A percentile compares a stretch with the other conserved stretches of the same genome.
Conservation (phyloP, 1,140 invertebrate species). For the Chlorops oryzae region DNA sequence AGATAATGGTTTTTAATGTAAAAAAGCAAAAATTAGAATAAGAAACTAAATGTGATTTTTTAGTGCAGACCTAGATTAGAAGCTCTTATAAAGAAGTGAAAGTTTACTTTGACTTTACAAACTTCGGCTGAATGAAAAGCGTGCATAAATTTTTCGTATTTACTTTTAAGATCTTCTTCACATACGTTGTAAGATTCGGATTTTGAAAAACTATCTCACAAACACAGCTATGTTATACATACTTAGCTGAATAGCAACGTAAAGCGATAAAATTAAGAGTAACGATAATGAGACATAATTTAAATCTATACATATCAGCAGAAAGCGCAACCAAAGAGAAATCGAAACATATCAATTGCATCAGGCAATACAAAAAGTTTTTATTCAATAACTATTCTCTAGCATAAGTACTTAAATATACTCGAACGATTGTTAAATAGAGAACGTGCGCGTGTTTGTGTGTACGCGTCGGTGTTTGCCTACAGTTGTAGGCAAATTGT, state of each 20-base stretch:
- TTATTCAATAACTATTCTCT: too few relatives aligned
- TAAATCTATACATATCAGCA: slow-evolving; percentile 5
- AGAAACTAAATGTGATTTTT: slow-evolving; percentile 48
- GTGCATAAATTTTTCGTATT: slow-evolving; percentile 34
- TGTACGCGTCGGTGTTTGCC: too few relatives aligned
- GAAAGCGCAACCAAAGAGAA: slow-evolving; percentile 25
- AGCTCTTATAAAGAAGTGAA: too few relatives aligned
- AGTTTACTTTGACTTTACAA: too few relatives aligned
- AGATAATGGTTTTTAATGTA: too few relatives aligned
- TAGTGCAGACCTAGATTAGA: too few relatives aligned
- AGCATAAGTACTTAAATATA: too few relatives aligned
- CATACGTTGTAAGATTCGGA: too few relatives aligned
- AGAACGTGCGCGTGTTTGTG: too few relatives aligned
- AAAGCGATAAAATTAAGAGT: slow-evolving; percentile 17
- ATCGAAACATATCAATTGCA: slow-evolving; percentile 41
- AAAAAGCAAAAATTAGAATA: slow-evolving; percentile 42
- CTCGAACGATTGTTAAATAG: too few relatives aligned
- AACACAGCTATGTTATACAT: slow-evolving; percentile 15
- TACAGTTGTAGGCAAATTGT: too few relatives aligned
- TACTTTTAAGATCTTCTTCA: too few relatives aligned
- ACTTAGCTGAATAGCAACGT: background rate
- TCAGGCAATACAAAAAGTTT: slow-evolving; percentile 17
- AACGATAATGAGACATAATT: slow-evolving; percentile 10
- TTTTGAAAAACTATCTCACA: slow-evolving; percentile 23
- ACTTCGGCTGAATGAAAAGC: slow-evolving; percentile 45